Evolutionary conservation across 2,113 vertebrate species (phyloP).

Genomic region (Turdus rufiventris): DNA sequence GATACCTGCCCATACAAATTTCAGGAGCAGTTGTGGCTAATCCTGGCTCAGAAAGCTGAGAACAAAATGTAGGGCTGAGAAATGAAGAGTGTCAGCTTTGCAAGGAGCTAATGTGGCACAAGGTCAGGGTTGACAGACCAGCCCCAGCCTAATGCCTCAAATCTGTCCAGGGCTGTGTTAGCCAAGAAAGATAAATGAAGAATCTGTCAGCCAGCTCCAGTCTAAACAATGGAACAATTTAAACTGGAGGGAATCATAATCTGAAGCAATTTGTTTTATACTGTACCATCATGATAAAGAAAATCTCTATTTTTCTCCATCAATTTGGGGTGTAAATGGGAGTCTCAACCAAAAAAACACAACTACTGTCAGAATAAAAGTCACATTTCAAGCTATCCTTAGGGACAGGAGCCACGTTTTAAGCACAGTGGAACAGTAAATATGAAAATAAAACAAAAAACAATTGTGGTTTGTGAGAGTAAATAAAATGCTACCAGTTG

Average conservation of each 20-base stretch:
- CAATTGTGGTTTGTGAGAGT: not conserved
- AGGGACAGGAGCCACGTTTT: not conserved
- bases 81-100: conserved; percentile 59
- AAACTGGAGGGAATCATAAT: conserved; percentile 35
- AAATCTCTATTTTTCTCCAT: conserved; percentile 34
- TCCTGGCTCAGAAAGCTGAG: not conserved
- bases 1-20: not conserved
- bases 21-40: not conserved
- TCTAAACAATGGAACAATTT: conserved; percentile 53
- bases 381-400: not conserved
- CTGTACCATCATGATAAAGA: conserved; percentile 19
- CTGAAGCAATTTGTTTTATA: conserved; percentile 43
- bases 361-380: not conserved
- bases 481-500: not conserved
- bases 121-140: conserved; percentile 61
- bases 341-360: not conserved
- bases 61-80: not conserved
- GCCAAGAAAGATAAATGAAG: conserved; percentile 25
- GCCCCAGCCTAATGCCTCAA: not conserved
- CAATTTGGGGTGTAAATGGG: not conserved
- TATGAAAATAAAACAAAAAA: not conserved
- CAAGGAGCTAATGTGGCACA: conserved; percentile 26
- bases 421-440: not conserved
- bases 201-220: conserved; percentile 16
- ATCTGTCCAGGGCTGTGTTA: not conserved